Percentiles rank a stretch among this genome's conserved stretches.
These are phyloP conservation scores for Brenthis hecate DNA, from an alignment of 2,888 invertebrate species.

Conservation along the genomic window DNA sequence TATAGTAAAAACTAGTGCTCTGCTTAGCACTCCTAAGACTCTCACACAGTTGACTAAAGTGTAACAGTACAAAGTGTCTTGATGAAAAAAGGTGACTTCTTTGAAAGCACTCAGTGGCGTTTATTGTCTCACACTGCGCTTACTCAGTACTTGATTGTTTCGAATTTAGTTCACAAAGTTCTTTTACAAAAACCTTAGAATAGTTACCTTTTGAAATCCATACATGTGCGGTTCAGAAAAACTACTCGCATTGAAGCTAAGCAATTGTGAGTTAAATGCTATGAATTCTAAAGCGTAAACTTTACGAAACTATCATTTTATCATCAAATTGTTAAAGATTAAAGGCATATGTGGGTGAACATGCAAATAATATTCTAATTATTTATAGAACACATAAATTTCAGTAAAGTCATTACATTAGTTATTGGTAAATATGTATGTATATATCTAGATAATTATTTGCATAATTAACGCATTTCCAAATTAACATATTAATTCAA, in stretches of 20 bases:
- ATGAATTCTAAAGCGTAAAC: not conserved
- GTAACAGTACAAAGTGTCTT: slow-evolving; percentile 15
- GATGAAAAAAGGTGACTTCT: slow-evolving; percentile 17
- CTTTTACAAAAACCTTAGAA: slow-evolving; percentile 10
- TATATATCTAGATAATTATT: too few relatives aligned
- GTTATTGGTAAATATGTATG: too few relatives aligned
- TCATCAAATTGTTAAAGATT: too few relatives aligned
- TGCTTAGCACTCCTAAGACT: not conserved
- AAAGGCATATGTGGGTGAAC: too few relatives aligned
- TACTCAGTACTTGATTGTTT: slow-evolving; percentile 20
- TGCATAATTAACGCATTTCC: too few relatives aligned
- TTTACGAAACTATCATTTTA: too few relatives aligned
- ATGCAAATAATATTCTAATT: too few relatives aligned
- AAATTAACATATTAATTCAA: too few relatives aligned
- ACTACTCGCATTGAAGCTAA: not conserved
- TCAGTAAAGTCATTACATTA: too few relatives aligned
- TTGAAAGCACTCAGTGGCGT: slow-evolving; percentile 26
- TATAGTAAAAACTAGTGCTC: not conserved
- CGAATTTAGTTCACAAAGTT: slow-evolving; percentile 1
- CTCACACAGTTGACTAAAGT: slow-evolving; percentile 2
- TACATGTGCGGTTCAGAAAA: not conserved
- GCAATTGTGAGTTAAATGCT: not conserved
- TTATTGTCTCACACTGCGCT: slow-evolving; percentile 20
- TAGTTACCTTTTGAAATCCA: not conserved
- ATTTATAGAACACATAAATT: too few relatives aligned